A percentile compares a stretch with the other conserved stretches of the same genome.
Evolutionary conservation across 2,113 vertebrate species (phyloP).

Genomic region (Sialia sialis): DNA sequence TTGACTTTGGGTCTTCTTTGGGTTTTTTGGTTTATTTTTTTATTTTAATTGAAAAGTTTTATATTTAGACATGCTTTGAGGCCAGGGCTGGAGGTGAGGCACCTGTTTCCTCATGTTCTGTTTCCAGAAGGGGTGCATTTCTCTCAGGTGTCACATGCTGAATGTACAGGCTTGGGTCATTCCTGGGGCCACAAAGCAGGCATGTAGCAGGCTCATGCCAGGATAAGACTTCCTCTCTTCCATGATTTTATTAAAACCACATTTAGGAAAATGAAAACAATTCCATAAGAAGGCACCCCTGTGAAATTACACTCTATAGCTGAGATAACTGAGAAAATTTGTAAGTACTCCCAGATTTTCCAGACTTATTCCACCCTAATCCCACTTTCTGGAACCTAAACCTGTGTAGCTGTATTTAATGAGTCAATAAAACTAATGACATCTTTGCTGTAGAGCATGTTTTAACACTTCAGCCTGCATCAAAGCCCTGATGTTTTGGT

Average conservation of each 20-base stretch:
- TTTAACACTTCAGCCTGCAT: neutral
- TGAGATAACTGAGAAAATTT: neutral
- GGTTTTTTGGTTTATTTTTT: neutral
- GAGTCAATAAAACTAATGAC: neutral
- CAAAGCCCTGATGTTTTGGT: neutral
- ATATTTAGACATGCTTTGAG: neutral
- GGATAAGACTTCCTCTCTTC: neutral
- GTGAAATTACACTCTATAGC: neutral
- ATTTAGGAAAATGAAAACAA: neutral
- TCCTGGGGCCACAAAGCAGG: accelerated
- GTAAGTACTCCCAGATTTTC: neutral
- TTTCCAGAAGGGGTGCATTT: neutral
- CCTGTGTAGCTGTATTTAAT: neutral
- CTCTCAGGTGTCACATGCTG: accelerated
- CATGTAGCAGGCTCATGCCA: neutral
- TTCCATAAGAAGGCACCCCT: neutral
- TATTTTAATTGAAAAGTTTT: neutral
- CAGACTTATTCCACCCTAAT: neutral
- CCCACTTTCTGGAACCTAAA: neutral
- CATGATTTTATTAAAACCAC: neutral
- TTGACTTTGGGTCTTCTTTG: neutral
- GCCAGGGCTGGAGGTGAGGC: neutral
- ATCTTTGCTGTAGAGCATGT: neutral
- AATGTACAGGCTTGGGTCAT: neutral
- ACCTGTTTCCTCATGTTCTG: neutral